Evolutionary conservation across 2,113 vertebrate genomes (phyloP).

Genomic region (Nanorana parkeri): DNA sequence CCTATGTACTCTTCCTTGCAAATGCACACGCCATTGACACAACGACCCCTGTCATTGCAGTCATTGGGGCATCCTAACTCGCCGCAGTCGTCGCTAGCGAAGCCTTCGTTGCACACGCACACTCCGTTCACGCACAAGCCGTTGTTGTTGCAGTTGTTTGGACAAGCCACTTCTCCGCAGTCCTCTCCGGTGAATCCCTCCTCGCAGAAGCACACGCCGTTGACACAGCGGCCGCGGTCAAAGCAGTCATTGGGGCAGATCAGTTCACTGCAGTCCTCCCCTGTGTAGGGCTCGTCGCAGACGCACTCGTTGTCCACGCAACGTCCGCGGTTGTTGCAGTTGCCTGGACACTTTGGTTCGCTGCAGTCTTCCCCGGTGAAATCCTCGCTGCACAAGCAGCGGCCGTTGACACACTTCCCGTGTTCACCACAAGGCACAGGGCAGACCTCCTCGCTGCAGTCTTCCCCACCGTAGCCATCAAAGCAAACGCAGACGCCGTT

Average conservation of each 20-base stretch:
- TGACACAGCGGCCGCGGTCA: conserved; percentile 91
- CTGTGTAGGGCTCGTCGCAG: conserved; percentile 90
- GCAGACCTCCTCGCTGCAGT: conserved; percentile 87
- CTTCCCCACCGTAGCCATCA: conserved; percentile 82
- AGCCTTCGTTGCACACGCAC: conserved; percentile 84
- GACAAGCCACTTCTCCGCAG: conserved; percentile 85
- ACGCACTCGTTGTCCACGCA: conserved; percentile 89
- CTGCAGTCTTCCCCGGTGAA: conserved; percentile 85
- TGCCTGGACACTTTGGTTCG: conserved; percentile 85
- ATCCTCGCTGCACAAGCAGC: conserved; percentile 86
- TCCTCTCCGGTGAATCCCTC: conserved; percentile 88
- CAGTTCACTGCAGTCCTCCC: conserved; percentile 90
- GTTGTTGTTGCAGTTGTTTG: conserved; percentile 77
- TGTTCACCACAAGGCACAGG: conserved; percentile 80
- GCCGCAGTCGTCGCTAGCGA: conserved; percentile 84
- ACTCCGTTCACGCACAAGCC: conserved; percentile 85
- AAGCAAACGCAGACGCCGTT: conserved; percentile 89
- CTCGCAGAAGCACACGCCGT: conserved; percentile 92
- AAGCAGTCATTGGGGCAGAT: conserved; percentile 96
- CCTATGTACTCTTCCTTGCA: conserved; percentile 87
- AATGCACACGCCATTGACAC: conserved; percentile 80
- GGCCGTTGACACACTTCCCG: conserved; percentile 82
- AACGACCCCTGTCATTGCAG: conserved; percentile 85
- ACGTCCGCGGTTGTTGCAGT: conserved; percentile 86
- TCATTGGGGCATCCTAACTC: conserved; percentile 82